Evolutionary conservation across 2,113 vertebrate genomes (phyloP), one percentile per base, ranked within the genome.

Genomic region (Athene cunicularia): DNA sequence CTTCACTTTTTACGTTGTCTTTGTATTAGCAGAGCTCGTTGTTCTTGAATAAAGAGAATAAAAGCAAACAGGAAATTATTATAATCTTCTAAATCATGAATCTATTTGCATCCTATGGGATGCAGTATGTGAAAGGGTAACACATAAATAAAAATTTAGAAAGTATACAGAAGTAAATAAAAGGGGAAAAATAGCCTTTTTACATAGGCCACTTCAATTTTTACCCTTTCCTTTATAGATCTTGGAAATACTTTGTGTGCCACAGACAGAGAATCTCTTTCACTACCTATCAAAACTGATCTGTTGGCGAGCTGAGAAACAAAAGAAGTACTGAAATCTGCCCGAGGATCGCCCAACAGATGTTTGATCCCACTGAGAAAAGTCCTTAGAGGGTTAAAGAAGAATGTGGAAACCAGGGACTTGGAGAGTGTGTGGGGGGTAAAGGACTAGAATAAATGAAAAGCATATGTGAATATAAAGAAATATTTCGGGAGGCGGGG

Each of bases 311-410:
- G 32, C 27, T 15, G 70, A 75, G 83, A 90, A 92, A 82, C 67
- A 95, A 84, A 93, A 77, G 59, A 12, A 81, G 56, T 74, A 59
- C 64, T 63, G 70, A 92, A 70, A 58, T 79, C 52, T 74, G 17
- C 27, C 49, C 52, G 41, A 83, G 32, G 55, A 91, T 96, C 86
- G 37, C 47, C 66, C 45, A 45, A 70, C 88, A 95, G 86, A 88
- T 97, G 84, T 94, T 92, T 86, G 49, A 91, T 91, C 80, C 75
- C 41, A 37, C 64, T 80, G 81, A 83, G 88, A 49, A 93, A 90
- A 88, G 37, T 33, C 59, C 79, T 85, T 80, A 39, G 43, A 82
- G 53, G 35, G 81, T 93, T 95, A 88, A 82, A 82, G 62, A 96
- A 84, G 72, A 86, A 86, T 79, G 91, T 92, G 77, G 81, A 79